These are phyloP conservation scores for Mystacornis crossleyi DNA, from an alignment of 2,113 vertebrate genomes.

Conservation along the genomic window DNA sequence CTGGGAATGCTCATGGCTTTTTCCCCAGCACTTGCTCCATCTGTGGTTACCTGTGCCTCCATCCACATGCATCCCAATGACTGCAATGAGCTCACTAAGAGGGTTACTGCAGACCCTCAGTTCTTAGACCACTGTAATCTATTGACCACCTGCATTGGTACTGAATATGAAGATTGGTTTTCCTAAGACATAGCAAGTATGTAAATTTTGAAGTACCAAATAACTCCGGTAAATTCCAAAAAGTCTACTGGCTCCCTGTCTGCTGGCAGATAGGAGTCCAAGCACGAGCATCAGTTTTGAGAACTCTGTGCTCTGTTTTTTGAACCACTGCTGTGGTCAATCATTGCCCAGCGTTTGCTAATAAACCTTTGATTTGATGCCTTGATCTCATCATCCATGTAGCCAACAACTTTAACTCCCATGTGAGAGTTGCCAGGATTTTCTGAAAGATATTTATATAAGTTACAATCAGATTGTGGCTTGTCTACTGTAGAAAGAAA, in stretches of 20 bases:
- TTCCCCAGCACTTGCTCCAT: background rate
- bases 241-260: background rate
- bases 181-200: background rate
- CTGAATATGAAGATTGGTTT: background rate
- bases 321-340: background rate
- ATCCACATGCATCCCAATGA: background rate
- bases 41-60: background rate
- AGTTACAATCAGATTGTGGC: background rate
- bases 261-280: background rate
- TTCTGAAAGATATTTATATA: background rate
- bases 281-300: background rate
- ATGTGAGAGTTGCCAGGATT: background rate
- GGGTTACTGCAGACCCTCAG: background rate
- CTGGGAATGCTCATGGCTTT: background rate
- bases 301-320: background rate
- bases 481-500: background rate
- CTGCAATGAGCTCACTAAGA: background rate
- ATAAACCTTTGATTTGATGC: background rate
- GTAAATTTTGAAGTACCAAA: background rate
- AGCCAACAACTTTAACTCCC: background rate
- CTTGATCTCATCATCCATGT: background rate
- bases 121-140: background rate
- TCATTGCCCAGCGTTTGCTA: background rate
- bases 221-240: background rate
- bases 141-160: background rate